These are phyloP conservation scores for Geophilus truncorum DNA, from an alignment of 2,888 invertebrate genomes.

Conservation along the genomic window DNA sequence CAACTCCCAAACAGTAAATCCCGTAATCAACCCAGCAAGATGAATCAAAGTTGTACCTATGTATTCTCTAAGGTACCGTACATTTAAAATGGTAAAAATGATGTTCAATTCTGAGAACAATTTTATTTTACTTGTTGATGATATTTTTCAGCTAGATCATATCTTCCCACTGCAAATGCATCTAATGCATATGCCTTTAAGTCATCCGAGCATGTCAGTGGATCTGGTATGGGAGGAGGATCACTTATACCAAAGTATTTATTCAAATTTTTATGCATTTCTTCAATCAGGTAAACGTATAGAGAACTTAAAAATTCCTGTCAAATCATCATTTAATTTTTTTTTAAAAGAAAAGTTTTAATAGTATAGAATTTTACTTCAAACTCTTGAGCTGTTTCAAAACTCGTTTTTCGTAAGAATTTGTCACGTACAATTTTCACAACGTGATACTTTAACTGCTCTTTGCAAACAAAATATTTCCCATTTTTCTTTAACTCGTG, in stretches of 20 bases:
- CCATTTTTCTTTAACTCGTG: not conserved
- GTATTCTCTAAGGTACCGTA: conserved; percentile 15
- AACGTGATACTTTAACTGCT: conserved; percentile 20
- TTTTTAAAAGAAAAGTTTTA: not conserved
- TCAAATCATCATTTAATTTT: not conserved
- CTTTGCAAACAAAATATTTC: not conserved
- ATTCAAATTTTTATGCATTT: not conserved
- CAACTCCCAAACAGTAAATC: conserved; percentile 6
- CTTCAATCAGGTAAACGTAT: conserved; percentile 6
- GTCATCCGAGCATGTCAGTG: not conserved
- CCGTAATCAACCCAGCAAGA: not conserved
- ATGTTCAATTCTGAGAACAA: too few species aligned
- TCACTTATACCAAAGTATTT: not conserved
- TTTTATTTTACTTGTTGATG: not conserved
- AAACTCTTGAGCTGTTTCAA: not conserved
- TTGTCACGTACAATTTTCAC: conserved; percentile 22
- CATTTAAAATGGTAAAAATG: too few species aligned
- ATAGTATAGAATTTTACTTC: not conserved
- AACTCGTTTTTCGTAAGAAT: not conserved
- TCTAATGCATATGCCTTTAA: not conserved
- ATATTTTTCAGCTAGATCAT: conserved; percentile 10
- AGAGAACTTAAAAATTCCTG: not conserved
- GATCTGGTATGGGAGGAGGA: not conserved
- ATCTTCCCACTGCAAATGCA: not conserved
- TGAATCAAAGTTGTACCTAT: not conserved